Evolutionary conservation across 2,888 invertebrate species (phyloP), one percentile per base, ranked within the genome.

Genomic region (Leptopilina myrica): DNA sequence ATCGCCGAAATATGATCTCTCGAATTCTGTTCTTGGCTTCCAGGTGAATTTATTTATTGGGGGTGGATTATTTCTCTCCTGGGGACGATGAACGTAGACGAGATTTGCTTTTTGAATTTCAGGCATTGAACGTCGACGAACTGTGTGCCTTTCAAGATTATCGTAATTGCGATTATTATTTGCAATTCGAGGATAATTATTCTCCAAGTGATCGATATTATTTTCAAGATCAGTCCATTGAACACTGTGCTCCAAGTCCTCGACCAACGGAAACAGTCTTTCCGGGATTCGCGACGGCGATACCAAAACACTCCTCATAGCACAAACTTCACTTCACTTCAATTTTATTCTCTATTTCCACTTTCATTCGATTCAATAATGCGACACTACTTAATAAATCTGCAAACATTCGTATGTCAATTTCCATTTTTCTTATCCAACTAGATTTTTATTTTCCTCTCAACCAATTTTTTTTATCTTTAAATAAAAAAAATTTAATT

Each of bases 21-120:
- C 90, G 79, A 90, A 91, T 43, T 91, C 90, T 9, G 90, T 89
- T n/a, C 86, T 85, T 5, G 89, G 88, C 75, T 86, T 87, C 90
- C 90, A 90, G n/a, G 82, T 85, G 84, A 87, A 87, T 6, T 80
- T 85, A n/a, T 80, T 76, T 4, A 76, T 33, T 15, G 26, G 11
- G 11, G 43, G 33, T 4, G 33, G 46, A 46, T 79, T 77, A 53
- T 69, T 78, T n/a, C 62, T 78, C 75, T 62, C 69, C 49, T 67
- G 78, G 76, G 33, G 59, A 67, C 65, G 79, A 79, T 33, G 85
- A 11, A 88, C 85, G 75, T 85, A 85, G 49, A 89, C 85, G 64
- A 87, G 81, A 80, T 88, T 85, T 56, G 88, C 85, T 73, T 82
- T 84, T 78, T 88, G 80, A 76, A 87, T 82, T 80, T 89, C 89